These are phyloP conservation scores for Lithophane ornitopus DNA, from an alignment of 2,888 invertebrate genomes.

Conservation along the genomic window DNA sequence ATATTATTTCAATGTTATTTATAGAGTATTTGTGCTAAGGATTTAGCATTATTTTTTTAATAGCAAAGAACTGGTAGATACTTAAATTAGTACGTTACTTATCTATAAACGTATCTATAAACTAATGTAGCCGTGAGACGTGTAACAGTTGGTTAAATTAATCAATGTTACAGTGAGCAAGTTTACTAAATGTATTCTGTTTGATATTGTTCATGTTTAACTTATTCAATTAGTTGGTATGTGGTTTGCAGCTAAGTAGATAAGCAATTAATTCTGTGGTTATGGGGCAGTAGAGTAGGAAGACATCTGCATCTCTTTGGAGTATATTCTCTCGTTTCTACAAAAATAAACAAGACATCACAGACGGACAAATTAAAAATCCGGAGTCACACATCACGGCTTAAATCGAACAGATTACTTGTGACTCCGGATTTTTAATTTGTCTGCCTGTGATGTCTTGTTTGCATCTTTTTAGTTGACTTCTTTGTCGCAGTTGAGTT, in stretches of 20 bases:
- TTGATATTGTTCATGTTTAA: slow-evolving; percentile 53
- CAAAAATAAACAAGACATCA: too few species aligned
- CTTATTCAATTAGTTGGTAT: slow-evolving; percentile 49
- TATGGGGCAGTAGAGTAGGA: neutral
- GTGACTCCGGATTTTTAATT: too few species aligned
- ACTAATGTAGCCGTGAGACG: slow-evolving; percentile 28
- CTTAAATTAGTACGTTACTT: neutral
- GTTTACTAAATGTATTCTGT: slow-evolving; percentile 48
- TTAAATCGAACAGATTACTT: too few species aligned
- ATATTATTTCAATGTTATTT: neutral
- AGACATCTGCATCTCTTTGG: neutral
- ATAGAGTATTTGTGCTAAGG: neutral
- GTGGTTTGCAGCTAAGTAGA: slow-evolving; percentile 28
- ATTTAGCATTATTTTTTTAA: too few species aligned
- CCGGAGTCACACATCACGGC: too few species aligned
- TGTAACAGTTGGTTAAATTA: slow-evolving; percentile 44
- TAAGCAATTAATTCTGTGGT: slow-evolving; percentile 1
- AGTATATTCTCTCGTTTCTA: neutral
- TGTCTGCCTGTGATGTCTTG: too few species aligned
- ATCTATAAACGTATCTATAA: slow-evolving; percentile 10
- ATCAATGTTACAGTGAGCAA: slow-evolving; percentile 36
- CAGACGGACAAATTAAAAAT: too few species aligned
- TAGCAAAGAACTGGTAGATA: too few species aligned
- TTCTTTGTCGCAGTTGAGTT: too few species aligned
- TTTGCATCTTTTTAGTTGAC: too few species aligned